A percentile compares a stretch with the other conserved stretches of the same genome.
Conservation (phyloP, 1,140 invertebrate species). For the Philopotamus ludificatus region DNA sequence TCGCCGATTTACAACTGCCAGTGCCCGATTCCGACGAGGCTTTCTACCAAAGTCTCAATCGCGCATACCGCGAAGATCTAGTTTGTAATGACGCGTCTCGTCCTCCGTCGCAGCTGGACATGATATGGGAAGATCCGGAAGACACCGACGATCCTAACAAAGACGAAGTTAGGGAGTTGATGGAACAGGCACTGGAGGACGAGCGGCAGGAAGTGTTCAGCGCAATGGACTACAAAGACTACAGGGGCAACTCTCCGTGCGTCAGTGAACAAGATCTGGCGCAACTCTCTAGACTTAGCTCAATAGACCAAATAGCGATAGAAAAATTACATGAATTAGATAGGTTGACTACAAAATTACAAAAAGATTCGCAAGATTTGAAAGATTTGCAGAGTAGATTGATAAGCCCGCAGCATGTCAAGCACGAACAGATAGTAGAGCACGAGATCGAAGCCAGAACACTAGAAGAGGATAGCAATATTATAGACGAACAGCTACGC, state of each 20-base stretch:
- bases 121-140: constrained; percentile 76
- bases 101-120: constrained; percentile 69
- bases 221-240: constrained; percentile 76
- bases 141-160: constrained; percentile 49
- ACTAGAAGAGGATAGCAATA: constrained; percentile 63
- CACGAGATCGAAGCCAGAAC: constrained; percentile 59
- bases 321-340: constrained; percentile 77
- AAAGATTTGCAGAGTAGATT: constrained; percentile 72
- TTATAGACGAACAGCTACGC: constrained; percentile 68
- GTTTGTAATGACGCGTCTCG: constrained; percentile 63
- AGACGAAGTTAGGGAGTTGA: constrained; percentile 52
- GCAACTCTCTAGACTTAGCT: constrained; percentile 70
- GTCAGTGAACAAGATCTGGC: constrained; percentile 76
- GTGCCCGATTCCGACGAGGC: constrained; percentile 78
- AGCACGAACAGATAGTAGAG: constrained; percentile 48
- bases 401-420: constrained; percentile 56
- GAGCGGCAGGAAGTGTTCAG: constrained; percentile 70
- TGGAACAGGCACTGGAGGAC: constrained; percentile 51
- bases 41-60: constrained; percentile 85
- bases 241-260: constrained; percentile 69
- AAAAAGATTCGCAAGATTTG: constrained; percentile 75
- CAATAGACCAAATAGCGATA: constrained; percentile 72
- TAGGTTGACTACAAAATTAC: constrained; percentile 70
- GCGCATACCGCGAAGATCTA: constrained; percentile 79
- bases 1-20: constrained; percentile 43